A percentile compares a stretch with the other conserved stretches of the same genome.
Conservation (phyloP, 2,113 vertebrate genomes). For the Isurus oxyrinchus region DNA sequence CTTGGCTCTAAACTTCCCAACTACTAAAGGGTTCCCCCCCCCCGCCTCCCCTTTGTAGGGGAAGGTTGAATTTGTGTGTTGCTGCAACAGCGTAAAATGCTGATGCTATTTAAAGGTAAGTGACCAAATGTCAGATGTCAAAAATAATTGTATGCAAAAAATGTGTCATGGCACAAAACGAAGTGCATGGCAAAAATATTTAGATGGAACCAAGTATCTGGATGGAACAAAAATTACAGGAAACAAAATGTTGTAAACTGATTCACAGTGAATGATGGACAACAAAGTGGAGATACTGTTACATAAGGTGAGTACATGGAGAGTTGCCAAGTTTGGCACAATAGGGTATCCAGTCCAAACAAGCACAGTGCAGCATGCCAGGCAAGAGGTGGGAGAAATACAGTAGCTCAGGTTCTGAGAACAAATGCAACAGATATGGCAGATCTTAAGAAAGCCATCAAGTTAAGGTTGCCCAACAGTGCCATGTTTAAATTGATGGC, state of each 20-base stretch:
- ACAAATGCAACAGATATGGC: background rate
- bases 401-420: background rate
- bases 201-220: background rate
- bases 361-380: background rate
- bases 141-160: background rate
- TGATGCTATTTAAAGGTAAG: background rate
- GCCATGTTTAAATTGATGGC: background rate
- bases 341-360: background rate
- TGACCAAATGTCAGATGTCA: background rate
- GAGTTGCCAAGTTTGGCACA: background rate
- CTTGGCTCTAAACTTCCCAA: background rate
- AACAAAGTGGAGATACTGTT: background rate
- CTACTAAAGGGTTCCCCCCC: background rate
- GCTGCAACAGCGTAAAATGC: background rate
- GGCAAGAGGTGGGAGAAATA: background rate
- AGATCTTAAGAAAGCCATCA: background rate
- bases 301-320: background rate
- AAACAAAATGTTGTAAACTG: background rate
- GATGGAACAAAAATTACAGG: background rate
- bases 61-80: too few relatives aligned
- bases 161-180: background rate
- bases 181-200: background rate
- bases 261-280: background rate
- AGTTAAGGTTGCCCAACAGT: background rate
- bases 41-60: too few relatives aligned